Evolutionary conservation across 2,888 invertebrate species (phyloP), one percentile per base, ranked within the genome.

Genomic region (Drosophila longiperda): DNA sequence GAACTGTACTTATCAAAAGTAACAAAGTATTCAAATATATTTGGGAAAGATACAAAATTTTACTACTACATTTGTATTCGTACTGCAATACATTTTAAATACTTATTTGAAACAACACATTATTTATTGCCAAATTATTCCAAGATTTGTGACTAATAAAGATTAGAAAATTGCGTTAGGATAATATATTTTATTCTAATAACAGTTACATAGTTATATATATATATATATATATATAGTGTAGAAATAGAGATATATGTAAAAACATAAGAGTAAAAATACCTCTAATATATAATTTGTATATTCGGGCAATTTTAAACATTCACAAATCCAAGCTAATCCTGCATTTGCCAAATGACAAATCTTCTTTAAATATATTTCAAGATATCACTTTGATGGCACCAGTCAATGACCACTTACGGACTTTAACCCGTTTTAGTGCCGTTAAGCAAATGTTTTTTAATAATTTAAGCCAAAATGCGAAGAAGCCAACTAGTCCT

Each of bases 401-500:
- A 64, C 59, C 57, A 70, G 72, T 66, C 71, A 70, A 75, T 61
- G 70, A 59, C 50, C 70, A 69, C 58, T 72, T 72, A 62, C 50
- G 38, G 48, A 54, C 53, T 67, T 59, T 49, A 68, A 80, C 60
- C 55, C 80, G 58, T 69, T 73, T 59, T 55, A 50, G 58, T 65
- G 75, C 60, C 74, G 82, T 81, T 76, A 60, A 66, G 74, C 79
- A 85, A 85, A 81, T 81, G 86, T 83, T 76, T 85, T 85, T 88
- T 71, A 84, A 87, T 87, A 88, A 87, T 87, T 87, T 87, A 82
- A 79, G 72, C 59, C 33, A 66, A 69, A 68, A 72, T 74, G 74
- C 70, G 66, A 82, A 75, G 55, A 15, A 64, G 66, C 42, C 70
- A 79, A 69, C 67, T 67, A 53, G 26, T 58, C 63, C 63, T 60